Evolutionary conservation across 1,140 invertebrate genomes (phyloP).

Genomic region (Hylaeus volcanicus): DNA sequence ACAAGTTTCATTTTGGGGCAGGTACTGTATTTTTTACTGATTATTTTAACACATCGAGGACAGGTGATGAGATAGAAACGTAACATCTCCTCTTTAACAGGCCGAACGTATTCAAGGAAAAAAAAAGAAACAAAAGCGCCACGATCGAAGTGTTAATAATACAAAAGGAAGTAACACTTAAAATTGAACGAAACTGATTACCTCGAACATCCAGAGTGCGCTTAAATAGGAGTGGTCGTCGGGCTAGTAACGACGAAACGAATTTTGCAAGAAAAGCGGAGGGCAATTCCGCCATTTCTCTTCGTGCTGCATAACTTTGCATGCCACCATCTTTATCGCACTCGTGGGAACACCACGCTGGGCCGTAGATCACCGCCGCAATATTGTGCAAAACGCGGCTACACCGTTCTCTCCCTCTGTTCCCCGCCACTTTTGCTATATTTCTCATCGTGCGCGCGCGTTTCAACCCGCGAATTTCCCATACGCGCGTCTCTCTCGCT

Average conservation of each 20-base stretch:
- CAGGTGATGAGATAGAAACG: no score
- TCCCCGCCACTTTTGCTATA: slow-evolving; percentile 4
- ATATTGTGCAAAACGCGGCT: slow-evolving; percentile 75
- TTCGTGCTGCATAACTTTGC: slow-evolving; percentile 63
- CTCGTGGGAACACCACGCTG: slow-evolving; percentile 72
- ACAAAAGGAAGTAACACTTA: not conserved
- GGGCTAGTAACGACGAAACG: slow-evolving; percentile 43
- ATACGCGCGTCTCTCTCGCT: slow-evolving; percentile 63
- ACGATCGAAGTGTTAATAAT: not conserved
- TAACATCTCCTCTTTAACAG: no score
- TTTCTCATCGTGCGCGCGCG: slow-evolving; percentile 48
- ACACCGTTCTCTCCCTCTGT: slow-evolving; percentile 23
- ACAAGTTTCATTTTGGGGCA: no score
- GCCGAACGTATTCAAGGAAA: no score
- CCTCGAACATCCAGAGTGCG: not conserved
- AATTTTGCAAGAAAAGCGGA: slow-evolving; percentile 50
- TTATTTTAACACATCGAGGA: no score
- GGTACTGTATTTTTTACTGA: no score
- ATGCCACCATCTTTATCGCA: slow-evolving; percentile 74
- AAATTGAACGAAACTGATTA: not conserved
- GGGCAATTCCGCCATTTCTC: slow-evolving; percentile 66
- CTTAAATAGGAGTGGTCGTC: not conserved
- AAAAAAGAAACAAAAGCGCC: no score
- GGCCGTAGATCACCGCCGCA: slow-evolving; percentile 72
- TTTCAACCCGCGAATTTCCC: slow-evolving; percentile 26